A percentile compares a stretch with the other conserved stretches of the same genome.
phyloP scores from a whole-genome alignment of 2,797 vertebrate species.

The Paramormyrops hopkinsi region DNA sequence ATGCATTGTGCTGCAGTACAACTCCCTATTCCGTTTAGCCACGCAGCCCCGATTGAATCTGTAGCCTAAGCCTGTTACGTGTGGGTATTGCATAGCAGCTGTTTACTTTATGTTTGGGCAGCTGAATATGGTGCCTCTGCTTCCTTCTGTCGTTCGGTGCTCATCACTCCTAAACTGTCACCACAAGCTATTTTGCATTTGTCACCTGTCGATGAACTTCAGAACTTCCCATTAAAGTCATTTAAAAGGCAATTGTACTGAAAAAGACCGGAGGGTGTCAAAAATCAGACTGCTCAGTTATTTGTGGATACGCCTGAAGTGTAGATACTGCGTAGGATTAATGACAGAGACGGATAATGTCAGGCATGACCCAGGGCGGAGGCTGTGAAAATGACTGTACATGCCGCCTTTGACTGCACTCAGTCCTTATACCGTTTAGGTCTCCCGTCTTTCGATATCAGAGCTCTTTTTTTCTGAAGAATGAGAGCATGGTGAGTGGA shows the following conservation, averaged over 20 bases:
- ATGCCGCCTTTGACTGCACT: background rate
- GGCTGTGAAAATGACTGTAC: background rate
- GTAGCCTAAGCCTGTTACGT: background rate
- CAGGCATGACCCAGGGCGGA: background rate
- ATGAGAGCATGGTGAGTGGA: background rate
- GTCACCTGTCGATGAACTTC: background rate
- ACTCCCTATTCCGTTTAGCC: background rate
- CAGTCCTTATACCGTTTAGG: background rate
- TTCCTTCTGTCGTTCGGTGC: background rate
- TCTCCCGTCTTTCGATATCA: background rate
- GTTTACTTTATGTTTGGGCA: background rate
- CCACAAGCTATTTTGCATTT: background rate
- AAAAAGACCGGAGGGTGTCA: background rate
- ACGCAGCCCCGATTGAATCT: background rate
- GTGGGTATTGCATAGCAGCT: background rate
- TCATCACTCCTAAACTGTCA: background rate
- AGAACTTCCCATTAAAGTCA: conserved; percentile 3
- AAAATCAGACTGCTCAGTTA: background rate
- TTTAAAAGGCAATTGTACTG: background rate
- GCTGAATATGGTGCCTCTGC: background rate
- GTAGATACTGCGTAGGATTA: background rate
- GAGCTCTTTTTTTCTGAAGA: background rate
- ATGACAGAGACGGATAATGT: conserved; percentile 4
- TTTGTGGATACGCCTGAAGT: background rate
- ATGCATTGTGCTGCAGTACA: background rate